Conservation (phyloP, 2,888 invertebrate genomes). For the Brenthis daphne region DNA sequence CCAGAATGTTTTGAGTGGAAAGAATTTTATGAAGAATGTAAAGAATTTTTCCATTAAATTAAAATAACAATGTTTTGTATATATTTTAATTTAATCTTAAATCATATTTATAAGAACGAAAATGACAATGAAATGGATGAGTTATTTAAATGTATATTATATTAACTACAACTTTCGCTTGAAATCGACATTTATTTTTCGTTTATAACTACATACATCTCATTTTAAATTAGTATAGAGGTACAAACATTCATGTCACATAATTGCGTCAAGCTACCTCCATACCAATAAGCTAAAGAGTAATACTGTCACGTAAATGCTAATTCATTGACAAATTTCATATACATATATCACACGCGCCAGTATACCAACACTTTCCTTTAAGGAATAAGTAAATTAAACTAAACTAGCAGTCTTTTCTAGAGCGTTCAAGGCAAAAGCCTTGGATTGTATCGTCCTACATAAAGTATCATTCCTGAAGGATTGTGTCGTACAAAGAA, state of each 20-base stretch:
- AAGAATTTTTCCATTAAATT: conserved; percentile 49
- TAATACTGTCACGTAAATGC: conserved; percentile 81
- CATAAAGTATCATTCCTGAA: conserved; percentile 93
- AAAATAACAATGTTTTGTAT: conserved; percentile 45
- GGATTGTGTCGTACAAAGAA: conserved; percentile 95
- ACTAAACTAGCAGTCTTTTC: conserved; percentile 77
- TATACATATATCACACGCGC: conserved; percentile 70
- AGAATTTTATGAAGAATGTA: conserved; percentile 57
- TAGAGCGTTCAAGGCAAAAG: conserved; percentile 84
- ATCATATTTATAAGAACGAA: conserved; percentile 49
- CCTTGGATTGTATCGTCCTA: conserved; percentile 93
- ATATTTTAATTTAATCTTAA: conserved; percentile 58
- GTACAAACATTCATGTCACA: conserved; percentile 43
- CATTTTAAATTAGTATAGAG: conserved; percentile 58
- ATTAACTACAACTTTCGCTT: conserved; percentile 43
- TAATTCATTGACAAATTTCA: conserved; percentile 62
- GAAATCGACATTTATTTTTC: conserved; percentile 55
- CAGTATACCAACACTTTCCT: conserved; percentile 77
- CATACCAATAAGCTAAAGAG: conserved; percentile 62
- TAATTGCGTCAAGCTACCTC: conserved; percentile 50
- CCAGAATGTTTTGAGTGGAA: conserved; percentile 52
- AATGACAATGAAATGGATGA: conserved; percentile 56
- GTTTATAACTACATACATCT: conserved; percentile 60
- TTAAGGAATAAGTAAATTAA: conserved; percentile 69
- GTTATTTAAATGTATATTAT: conserved; percentile 44